Conservation (phyloP, 2,113 vertebrate species). For the Planiliza haematocheilus region DNA sequence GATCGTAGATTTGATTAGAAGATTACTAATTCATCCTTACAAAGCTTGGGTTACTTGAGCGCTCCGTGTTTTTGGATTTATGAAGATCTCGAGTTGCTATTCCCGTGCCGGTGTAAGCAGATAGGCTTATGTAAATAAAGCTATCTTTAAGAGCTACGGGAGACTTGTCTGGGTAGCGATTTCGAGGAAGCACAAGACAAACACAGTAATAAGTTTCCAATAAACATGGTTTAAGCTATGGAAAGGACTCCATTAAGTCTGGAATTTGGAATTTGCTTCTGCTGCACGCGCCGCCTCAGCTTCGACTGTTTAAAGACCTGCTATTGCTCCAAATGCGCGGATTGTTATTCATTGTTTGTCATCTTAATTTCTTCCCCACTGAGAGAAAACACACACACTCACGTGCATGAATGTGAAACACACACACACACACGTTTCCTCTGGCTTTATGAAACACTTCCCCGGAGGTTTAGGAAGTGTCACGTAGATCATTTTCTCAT, state of each 20-base stretch:
- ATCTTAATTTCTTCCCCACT: constrained; percentile 43
- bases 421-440: constrained; percentile 27
- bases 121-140: constrained; percentile 58
- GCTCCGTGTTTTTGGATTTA: constrained; percentile 55
- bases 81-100: constrained; percentile 48
- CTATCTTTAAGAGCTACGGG: constrained; percentile 35
- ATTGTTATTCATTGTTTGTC: constrained; percentile 46
- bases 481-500: constrained; percentile 77
- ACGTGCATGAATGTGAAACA: not conserved
- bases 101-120: constrained; percentile 52
- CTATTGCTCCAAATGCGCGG: constrained; percentile 31
- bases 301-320: constrained; percentile 12
- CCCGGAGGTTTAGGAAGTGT: constrained; percentile 58
- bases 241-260: constrained; percentile 34
- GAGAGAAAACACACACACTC: not conserved
- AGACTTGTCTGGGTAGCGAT: constrained; percentile 33
- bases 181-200: constrained; percentile 56
- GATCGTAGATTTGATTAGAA: constrained; percentile 66
- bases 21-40: constrained; percentile 67
- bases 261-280: constrained; percentile 41
- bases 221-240: constrained; percentile 46
- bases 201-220: constrained; percentile 55
- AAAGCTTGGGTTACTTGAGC: constrained; percentile 59
- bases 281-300: not conserved
- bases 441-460: constrained; percentile 70